A percentile compares a stretch with the other conserved stretches of the same genome.
Evolutionary conservation across 2,797 vertebrate genomes (phyloP).

Genomic region (Characodon lateralis): DNA sequence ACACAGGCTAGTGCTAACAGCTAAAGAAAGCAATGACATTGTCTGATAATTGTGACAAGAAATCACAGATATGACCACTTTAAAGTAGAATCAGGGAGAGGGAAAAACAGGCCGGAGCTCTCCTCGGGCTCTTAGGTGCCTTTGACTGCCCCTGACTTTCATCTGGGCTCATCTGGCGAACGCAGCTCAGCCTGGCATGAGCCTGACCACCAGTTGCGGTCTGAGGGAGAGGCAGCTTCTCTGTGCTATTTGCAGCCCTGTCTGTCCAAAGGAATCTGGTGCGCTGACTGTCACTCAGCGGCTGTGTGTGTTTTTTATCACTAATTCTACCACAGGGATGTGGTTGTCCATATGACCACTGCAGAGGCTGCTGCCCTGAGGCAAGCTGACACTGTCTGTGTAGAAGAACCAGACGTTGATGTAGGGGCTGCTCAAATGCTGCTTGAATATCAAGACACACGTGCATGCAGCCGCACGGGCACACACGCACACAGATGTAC

Average conservation of each 20-base stretch:
- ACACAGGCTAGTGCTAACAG: conserved; percentile 8
- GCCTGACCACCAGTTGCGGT: conserved; percentile 78
- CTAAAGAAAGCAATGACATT: conserved; percentile 13
- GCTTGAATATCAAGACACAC: conserved; percentile 74
- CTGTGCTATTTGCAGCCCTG: conserved; percentile 80
- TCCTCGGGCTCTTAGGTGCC: conserved; percentile 49
- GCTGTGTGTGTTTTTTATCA: conserved; percentile 72
- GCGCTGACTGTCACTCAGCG: conserved; percentile 81
- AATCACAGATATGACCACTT: conserved; percentile 20
- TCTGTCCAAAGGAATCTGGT: conserved; percentile 84
- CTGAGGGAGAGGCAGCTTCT: conserved; percentile 74
- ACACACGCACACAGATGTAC: conserved; percentile 15
- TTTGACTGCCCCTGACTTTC: conserved; percentile 55
- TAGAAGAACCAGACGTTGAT: conserved; percentile 81
- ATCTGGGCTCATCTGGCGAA: conserved; percentile 76
- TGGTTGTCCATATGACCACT: conserved; percentile 84
- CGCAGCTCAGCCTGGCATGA: conserved; percentile 69
- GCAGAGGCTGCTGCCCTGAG: conserved; percentile 78
- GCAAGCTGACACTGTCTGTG: conserved; percentile 83
- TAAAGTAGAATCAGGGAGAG: conserved; percentile 25
- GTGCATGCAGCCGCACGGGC: conserved; percentile 1
- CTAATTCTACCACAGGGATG: conserved; percentile 82
- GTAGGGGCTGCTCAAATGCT: conserved; percentile 81
- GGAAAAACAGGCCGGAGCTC: conserved; percentile 50
- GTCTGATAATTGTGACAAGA: conserved; percentile 25